These are phyloP conservation scores for Channa maculata DNA, from an alignment of 2,113 vertebrate genomes.

Conservation along the genomic window DNA sequence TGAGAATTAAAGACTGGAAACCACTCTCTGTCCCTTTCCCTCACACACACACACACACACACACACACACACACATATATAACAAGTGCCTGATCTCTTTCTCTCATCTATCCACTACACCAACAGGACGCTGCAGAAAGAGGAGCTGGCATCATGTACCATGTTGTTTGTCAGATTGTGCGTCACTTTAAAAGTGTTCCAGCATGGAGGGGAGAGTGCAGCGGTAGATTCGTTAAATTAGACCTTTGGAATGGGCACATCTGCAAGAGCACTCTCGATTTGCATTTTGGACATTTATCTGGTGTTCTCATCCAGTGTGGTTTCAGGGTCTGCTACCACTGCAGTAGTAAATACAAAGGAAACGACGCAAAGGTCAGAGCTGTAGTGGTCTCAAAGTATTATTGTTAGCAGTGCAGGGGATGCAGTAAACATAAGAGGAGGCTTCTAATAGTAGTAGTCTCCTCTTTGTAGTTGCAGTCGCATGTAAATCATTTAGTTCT, in stretches of 20 bases:
- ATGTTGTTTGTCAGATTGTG: conserved; percentile 58
- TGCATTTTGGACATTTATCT: conserved; percentile 38
- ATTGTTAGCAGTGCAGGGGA: conserved; percentile 6
- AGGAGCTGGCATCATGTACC: conserved; percentile 13
- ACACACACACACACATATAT: conserved; percentile 8
- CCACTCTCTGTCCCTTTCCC: conserved; percentile 9
- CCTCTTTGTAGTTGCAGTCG: neutral
- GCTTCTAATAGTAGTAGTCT: neutral
- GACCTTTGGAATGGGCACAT: conserved; percentile 41
- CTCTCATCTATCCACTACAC: conserved; percentile 47
- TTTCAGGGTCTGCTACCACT: conserved; percentile 12
- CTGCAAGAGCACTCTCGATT: conserved; percentile 31
- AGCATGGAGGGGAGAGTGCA: conserved; percentile 14
- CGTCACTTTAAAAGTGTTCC: conserved; percentile 50
- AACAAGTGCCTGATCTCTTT: conserved; percentile 61
- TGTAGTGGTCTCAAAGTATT: conserved; percentile 15
- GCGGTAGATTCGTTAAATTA: conserved; percentile 58
- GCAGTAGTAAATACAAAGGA: conserved; percentile 1
- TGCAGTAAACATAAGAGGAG: too few relatives aligned
- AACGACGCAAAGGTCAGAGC: conserved; percentile 51
- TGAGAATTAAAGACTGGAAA: conserved; percentile 61
- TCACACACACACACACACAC: neutral
- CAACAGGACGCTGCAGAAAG: conserved; percentile 26
- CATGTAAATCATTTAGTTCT: conserved; percentile 10
- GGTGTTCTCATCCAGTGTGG: conserved; percentile 12